A percentile compares a stretch with the other conserved stretches of the same genome.
phyloP scores from a whole-genome alignment of 2,113 vertebrate genomes.

The Cariama cristata region DNA sequence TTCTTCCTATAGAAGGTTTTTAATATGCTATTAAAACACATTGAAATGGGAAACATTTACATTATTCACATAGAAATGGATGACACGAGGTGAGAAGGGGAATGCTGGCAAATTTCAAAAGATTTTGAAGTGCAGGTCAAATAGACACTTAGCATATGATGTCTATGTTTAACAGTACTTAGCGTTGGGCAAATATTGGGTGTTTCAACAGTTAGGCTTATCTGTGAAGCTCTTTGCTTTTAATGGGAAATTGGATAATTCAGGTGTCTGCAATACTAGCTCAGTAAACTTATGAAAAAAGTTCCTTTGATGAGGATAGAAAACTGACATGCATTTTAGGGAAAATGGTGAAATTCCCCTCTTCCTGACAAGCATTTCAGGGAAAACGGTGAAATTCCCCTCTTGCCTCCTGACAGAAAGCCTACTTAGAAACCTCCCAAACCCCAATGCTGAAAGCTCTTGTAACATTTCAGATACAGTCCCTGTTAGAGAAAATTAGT shows the following conservation, averaged over 20 bases:
- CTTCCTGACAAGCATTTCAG: not conserved
- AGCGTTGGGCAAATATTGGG: not conserved
- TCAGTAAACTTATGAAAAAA: not conserved
- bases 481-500: not conserved
- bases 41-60: not conserved
- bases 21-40: not conserved
- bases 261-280: not conserved
- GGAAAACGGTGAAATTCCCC: not conserved
- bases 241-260: not conserved
- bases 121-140: not conserved
- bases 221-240: not conserved
- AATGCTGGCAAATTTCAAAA: not conserved
- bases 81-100: not conserved
- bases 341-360: not conserved
- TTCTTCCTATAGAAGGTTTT: conserved; percentile 31
- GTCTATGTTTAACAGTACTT: not conserved
- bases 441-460: accelerated
- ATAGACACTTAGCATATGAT: not conserved
- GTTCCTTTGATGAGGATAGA: not conserved
- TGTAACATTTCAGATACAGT: not conserved
- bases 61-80: not conserved
- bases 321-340: not conserved
- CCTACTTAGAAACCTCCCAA: not conserved
- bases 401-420: not conserved
- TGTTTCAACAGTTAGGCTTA: not conserved